phyloP scores from a whole-genome alignment of 2,888 invertebrate species.

The Metacarcinus magister region DNA sequence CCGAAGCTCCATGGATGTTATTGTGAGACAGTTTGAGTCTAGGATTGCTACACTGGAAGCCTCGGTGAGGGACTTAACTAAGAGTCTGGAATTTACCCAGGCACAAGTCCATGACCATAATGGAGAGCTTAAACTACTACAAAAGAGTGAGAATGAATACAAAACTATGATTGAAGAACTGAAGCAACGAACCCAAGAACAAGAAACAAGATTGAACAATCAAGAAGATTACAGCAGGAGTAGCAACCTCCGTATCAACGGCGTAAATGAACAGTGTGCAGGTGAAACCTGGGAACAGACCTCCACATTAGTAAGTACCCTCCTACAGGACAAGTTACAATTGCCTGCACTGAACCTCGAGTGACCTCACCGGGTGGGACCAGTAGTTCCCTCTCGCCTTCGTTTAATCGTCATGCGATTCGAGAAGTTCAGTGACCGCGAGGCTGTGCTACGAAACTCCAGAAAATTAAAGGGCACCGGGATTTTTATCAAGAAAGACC shows the following conservation, averaged over 20 bases:
- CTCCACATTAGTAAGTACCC: not conserved
- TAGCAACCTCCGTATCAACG: not conserved
- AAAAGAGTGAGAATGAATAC: too few relatives aligned
- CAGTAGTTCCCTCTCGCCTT: not conserved
- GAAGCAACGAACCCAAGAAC: not conserved
- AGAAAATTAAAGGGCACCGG: conserved; percentile 34
- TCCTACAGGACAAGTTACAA: conserved; percentile 18
- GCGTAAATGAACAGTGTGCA: not conserved
- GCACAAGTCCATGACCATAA: too few relatives aligned
- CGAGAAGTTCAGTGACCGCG: conserved; percentile 16
- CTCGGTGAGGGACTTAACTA: not conserved
- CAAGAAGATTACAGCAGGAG: too few relatives aligned
- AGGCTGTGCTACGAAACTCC: too few relatives aligned
- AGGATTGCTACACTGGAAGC: not conserved
- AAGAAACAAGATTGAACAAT: too few relatives aligned
- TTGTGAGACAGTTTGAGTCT: not conserved
- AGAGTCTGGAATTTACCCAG: too few relatives aligned
- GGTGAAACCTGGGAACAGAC: conserved; percentile 43
- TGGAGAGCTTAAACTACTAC: too few relatives aligned
- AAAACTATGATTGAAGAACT: not conserved
- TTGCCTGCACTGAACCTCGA: not conserved
- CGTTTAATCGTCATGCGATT: conserved; percentile 10
- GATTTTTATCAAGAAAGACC: conserved; percentile 36
- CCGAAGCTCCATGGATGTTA: conserved; percentile 5
- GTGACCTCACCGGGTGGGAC: not conserved